Percentiles rank a stretch among this genome's conserved stretches.
Evolutionary conservation across 2,888 invertebrate genomes (phyloP).

Genomic region (Panzeria rudis): DNA sequence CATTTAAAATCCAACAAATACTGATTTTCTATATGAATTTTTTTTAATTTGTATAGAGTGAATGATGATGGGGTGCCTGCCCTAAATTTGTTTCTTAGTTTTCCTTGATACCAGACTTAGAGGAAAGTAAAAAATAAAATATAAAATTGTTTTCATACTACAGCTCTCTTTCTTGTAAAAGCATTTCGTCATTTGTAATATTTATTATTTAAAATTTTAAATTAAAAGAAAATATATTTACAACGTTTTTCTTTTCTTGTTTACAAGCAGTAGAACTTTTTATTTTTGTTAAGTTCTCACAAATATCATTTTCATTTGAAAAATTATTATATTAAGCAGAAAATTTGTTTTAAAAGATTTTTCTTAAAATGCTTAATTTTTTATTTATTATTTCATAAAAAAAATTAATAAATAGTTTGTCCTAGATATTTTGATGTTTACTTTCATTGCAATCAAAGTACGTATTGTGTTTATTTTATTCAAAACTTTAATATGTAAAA

Average conservation of each 20-base stretch:
- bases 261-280: conserved; percentile 5
- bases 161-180: conserved; percentile 25
- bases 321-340: background rate
- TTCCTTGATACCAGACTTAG: conserved; percentile 12
- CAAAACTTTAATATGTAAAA: background rate
- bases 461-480: background rate
- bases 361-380: background rate
- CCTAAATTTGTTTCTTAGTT: conserved; percentile 45
- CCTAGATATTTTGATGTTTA: background rate
- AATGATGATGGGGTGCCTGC: conserved; percentile 53
- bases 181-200: conserved; percentile 38
- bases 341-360: background rate
- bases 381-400: background rate
- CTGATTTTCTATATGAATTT: background rate
- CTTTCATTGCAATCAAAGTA: background rate
- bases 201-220: conserved; percentile 60
- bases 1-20: conserved; percentile 13
- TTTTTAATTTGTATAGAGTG: conserved; percentile 24
- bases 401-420: background rate
- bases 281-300: background rate
- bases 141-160: conserved; percentile 28
- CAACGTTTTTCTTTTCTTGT: background rate
- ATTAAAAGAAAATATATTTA: conserved; percentile 57
- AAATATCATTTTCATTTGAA: conserved; percentile 14
- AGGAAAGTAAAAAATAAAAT: background rate